Conservation (phyloP, 2,888 invertebrate genomes). For the Drosophila putrida region DNA sequence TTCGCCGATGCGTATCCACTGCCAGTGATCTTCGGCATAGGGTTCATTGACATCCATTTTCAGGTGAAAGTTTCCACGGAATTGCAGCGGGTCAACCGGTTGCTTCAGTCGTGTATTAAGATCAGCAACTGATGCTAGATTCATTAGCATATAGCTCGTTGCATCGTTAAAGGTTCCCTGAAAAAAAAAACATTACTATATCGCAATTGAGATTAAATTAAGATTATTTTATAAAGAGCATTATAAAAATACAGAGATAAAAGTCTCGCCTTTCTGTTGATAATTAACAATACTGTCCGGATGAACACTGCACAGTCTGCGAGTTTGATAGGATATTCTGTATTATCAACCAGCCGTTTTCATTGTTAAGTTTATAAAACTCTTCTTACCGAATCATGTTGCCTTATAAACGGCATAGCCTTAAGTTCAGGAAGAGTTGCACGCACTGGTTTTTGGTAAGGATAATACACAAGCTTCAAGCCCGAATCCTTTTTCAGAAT, state of each 20-base stretch:
- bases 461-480: constrained; percentile 88
- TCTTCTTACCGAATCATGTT: constrained; percentile 71
- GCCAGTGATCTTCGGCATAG: constrained; percentile 90
- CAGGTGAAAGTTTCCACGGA: constrained; percentile 90
- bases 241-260: too few species aligned
- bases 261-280: too few species aligned
- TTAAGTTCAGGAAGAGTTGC: constrained; percentile 71
- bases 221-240: neutral
- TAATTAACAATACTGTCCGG: too few species aligned
- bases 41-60: constrained; percentile 87
- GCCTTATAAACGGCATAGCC: constrained; percentile 66
- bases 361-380: too few species aligned
- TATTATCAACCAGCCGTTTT: too few species aligned
- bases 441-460: constrained; percentile 84
- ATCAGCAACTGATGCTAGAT: constrained; percentile 89
- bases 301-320: too few species aligned
- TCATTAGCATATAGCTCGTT: constrained; percentile 89
- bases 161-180: constrained; percentile 89
- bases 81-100: constrained; percentile 87
- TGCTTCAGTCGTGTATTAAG: constrained; percentile 87
- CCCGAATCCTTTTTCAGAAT: constrained; percentile 85
- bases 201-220: neutral
- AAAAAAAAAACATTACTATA: neutral
- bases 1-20: constrained; percentile 88
- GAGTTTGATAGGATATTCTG: too few species aligned